Evolutionary conservation across 1,140 invertebrate species (phyloP).

Genomic region (Pogonomyrmex barbatus): DNA sequence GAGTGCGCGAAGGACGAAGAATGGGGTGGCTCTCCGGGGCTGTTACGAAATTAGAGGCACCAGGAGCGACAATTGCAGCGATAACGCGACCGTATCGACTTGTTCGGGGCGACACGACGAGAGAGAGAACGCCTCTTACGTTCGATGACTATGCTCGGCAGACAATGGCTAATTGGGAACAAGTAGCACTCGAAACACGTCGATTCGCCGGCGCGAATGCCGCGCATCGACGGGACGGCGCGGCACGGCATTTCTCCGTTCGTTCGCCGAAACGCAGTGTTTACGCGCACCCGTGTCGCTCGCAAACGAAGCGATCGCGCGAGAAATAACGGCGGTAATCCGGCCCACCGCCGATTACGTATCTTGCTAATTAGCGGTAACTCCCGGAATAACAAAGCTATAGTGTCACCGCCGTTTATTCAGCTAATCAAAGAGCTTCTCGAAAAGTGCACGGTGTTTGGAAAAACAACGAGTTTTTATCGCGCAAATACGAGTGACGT

Average conservation of each 20-base stretch:
- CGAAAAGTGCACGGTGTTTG: not conserved
- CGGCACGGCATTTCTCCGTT: not conserved
- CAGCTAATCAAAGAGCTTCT: not conserved
- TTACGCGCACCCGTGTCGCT: constrained; percentile 40
- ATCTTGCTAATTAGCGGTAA: constrained; percentile 26
- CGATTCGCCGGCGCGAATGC: not conserved
- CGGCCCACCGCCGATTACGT: not conserved
- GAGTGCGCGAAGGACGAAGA: not conserved
- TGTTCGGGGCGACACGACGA: not conserved
- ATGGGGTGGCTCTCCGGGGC: not conserved
- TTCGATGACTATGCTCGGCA: constrained; percentile 9
- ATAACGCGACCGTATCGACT: constrained; percentile 33
- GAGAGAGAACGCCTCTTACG: constrained; percentile 42
- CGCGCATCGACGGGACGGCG: not conserved
- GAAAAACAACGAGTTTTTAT: not conserved
- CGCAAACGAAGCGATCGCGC: constrained; percentile 35
- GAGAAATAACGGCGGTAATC: constrained; percentile 21
- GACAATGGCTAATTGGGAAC: constrained; percentile 52
- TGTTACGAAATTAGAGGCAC: constrained; percentile 10
- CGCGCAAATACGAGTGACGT: not conserved
- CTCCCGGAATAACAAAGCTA: not conserved
- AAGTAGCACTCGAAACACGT: constrained; percentile 46
- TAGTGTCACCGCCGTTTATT: constrained; percentile 13
- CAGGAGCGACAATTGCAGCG: constrained; percentile 9
- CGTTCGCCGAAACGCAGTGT: not conserved